Base-by-base conservation (phyloP, 2,888 invertebrate genomes). In the Entomobrya multifasciata region DNA sequence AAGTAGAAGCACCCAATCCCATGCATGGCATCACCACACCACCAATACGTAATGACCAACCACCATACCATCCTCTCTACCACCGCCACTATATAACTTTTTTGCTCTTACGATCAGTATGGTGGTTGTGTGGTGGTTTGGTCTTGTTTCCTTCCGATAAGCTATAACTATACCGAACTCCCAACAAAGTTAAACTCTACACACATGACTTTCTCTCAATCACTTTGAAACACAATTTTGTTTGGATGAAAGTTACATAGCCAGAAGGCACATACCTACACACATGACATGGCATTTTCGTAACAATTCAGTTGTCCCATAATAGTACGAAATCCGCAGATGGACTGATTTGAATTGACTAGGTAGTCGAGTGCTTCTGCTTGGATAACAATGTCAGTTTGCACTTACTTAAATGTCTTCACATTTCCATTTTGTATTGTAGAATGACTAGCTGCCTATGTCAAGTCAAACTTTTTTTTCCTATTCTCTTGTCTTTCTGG, bases 21-120 rank as follows among this genome's bases (percentile, higher is more conserved):
- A 41, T 36, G 67, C 67, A 67, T 44, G 62, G 44, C 67, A 67
- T 67, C 22, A 44, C 67, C 62, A 60, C 1, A 25, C 60, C 55
- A 57, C 5, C 67, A 67, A 44, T 67, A 67, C 17, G 44, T 67
- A 67, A 27, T 67, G 67, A 67, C 67, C n/a, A n/a, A n/a, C n/a
- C 67, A 67, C 44, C 22, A 20, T 22, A 44, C 44, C 67, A 44
- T 67, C 20, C 20, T 13, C 44, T 13, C 55, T 10, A 55, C 44
- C 67, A 65, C 65, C 36, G 41, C 41, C 67, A 67, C 41, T 41
- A 41, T 13, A 20, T n/a, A n/a, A n/a, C n/a, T n/a, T n/a, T n/a
- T n/a, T n/a, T n/a, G n/a, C n/a, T n/a, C n/a, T n/a, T n/a, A n/a
- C n/a, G n/a, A n/a, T n/a, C n/a, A n/a, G n/a, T 27, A 17, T 41